phyloP scores from a whole-genome alignment of 1,140 invertebrate species.

The Leucophenga varia region DNA sequence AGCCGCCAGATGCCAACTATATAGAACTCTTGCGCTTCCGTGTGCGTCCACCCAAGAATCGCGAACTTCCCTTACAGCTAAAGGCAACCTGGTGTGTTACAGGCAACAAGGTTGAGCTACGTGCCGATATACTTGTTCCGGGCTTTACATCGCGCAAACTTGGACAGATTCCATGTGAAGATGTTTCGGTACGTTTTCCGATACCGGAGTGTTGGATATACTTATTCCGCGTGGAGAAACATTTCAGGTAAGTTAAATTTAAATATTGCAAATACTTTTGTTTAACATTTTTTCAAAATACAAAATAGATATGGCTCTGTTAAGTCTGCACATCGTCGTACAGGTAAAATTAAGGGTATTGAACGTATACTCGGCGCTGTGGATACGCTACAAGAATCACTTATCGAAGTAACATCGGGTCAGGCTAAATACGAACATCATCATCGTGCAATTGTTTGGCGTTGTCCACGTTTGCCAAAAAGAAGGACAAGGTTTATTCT shows the following conservation, averaged over 20 bases:
- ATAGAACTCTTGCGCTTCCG: constrained; percentile 97
- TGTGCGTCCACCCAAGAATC: constrained; percentile 91
- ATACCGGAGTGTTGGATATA: constrained; percentile 99
- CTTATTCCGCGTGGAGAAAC: constrained; percentile 96
- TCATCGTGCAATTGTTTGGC: constrained; percentile 95
- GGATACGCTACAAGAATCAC: constrained; percentile 84
- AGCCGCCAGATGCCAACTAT: constrained; percentile 98
- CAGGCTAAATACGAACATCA: constrained; percentile 99
- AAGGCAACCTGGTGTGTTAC: constrained; percentile 84
- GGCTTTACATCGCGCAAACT: constrained; percentile 94
- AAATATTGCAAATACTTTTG: not conserved
- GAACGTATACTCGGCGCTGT: constrained; percentile 91
- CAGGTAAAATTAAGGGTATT: constrained; percentile 91
- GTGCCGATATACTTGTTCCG: constrained; percentile 92
- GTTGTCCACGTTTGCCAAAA: constrained; percentile 94
- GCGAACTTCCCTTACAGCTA: constrained; percentile 94
- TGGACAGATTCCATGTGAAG: constrained; percentile 95
- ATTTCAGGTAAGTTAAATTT: constrained; percentile 74
- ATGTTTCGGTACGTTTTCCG: constrained; percentile 94
- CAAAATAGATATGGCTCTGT: constrained; percentile 90
- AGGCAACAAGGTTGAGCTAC: constrained; percentile 88
- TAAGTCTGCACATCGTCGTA: constrained; percentile 88
- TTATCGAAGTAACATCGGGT: constrained; percentile 97
- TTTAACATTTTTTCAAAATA: no score
- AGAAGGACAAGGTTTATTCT: constrained; percentile 86